These are phyloP conservation scores for Cotesia congregata DNA, from an alignment of 2,888 invertebrate species.

Conservation along the genomic window DNA sequence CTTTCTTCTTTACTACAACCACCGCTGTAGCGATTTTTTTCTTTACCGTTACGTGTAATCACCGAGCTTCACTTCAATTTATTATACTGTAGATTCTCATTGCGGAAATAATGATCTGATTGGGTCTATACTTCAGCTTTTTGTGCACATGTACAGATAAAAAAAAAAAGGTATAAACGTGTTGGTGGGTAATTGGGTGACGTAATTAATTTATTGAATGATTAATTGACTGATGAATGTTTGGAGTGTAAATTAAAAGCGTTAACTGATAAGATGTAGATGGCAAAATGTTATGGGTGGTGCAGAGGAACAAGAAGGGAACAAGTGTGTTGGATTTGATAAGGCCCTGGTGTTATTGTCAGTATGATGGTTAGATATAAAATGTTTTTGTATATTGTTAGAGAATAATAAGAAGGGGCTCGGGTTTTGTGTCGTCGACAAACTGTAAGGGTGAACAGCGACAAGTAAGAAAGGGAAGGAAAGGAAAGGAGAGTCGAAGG, in stretches of 20 bases:
- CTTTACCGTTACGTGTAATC: background rate
- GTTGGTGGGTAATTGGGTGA: background rate
- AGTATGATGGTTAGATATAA: background rate
- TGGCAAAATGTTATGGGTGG: no score
- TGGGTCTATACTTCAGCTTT: background rate
- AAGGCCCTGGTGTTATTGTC: background rate
- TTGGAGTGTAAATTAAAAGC: background rate
- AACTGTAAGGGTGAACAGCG: slow-evolving; percentile 31
- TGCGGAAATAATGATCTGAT: slow-evolving; percentile 5
- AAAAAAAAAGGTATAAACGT: background rate
- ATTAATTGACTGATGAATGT: background rate
- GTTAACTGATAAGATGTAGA: background rate
- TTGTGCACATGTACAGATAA: background rate
- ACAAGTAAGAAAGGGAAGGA: slow-evolving; percentile 23
- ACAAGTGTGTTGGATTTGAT: background rate
- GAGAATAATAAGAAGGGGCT: slow-evolving; percentile 1
- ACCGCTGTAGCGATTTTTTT: slow-evolving; percentile 4
- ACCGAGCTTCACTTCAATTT: slow-evolving; percentile 2
- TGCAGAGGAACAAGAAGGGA: background rate
- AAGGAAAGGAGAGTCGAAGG: slow-evolving; percentile 32
- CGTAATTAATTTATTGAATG: background rate
- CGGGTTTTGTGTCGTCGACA: background rate
- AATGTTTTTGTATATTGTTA: background rate
- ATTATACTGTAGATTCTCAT: slow-evolving; percentile 3
- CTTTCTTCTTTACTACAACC: background rate